Evolutionary conservation across 2,888 invertebrate species (phyloP).

Genomic region (Parelbella ahira): DNA sequence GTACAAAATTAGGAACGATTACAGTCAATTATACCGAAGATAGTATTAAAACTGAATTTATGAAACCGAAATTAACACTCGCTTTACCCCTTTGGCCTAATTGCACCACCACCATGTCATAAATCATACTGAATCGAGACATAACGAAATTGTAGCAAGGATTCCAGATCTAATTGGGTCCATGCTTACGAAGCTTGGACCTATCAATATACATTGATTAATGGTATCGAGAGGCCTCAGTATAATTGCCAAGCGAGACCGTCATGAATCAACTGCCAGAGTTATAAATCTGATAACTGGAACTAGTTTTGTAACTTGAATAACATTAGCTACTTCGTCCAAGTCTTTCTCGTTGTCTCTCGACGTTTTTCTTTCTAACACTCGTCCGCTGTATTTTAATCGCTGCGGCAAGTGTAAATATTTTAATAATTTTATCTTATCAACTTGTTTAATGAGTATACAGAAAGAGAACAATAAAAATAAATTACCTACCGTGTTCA

Average conservation of each 20-base stretch:
- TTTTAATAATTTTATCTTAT: constrained; percentile 52
- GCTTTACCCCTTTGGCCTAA: constrained; percentile 54
- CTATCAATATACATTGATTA: constrained; percentile 77
- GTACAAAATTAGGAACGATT: constrained; percentile 43
- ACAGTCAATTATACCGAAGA: constrained; percentile 53
- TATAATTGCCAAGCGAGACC: constrained; percentile 71
- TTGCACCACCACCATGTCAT: constrained; percentile 54
- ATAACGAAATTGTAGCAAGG: constrained; percentile 67
- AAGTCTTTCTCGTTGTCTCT: constrained; percentile 16
- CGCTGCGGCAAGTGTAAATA: constrained; percentile 28
- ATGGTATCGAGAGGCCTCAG: constrained; percentile 66
- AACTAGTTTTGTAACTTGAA: constrained; percentile 56
- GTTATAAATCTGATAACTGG: constrained; percentile 71
- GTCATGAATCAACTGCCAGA: constrained; percentile 72
- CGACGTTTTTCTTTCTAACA: constrained; percentile 22
- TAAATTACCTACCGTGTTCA: constrained; percentile 42
- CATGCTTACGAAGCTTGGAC: constrained; percentile 57
- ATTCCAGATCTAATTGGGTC: constrained; percentile 72
- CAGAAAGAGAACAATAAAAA: constrained; percentile 42
- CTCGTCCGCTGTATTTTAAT: constrained; percentile 24
- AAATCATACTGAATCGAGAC: constrained; percentile 61
- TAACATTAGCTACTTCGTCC: constrained; percentile 41
- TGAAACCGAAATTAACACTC: constrained; percentile 68
- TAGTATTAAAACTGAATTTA: constrained; percentile 62
- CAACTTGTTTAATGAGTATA: constrained; percentile 44